Base-by-base conservation (phyloP, 2,797 vertebrate genomes). In the Geotrypetes seraphini region DNA sequence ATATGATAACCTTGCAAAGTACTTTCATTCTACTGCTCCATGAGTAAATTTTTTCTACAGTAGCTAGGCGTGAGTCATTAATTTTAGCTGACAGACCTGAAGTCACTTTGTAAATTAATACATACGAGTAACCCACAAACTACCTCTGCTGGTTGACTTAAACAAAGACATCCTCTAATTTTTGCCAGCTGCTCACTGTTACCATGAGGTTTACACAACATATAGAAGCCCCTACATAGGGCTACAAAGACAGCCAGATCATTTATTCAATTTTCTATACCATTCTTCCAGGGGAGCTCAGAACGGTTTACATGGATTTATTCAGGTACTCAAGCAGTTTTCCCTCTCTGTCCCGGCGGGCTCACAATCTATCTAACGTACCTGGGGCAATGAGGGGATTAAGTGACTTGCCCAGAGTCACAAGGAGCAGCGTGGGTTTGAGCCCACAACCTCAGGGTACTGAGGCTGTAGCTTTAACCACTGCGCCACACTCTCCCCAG, bases 11-110 rank as follows among this genome's bases (percentile, higher is more conserved):
- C 48, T 68, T 76, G 52, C 31, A 44, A 55, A 48, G 29, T 33
- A 43, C 29, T 51, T 62, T 59, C 47, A 32, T 60, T 21, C 47
- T 30, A 19, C 13, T 44, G 28, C 20, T 50, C 35, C 53, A 60
- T 25, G 54, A 27, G 39, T 23, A 24, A 62, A 46, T 55, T 40
- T 11, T 60, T 60, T 67, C 43, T n/a, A n/a, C n/a, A n/a, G n/a
- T 53, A 41, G 41, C 66, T 63, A 45, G 28, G 30, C 55, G 33
- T 3, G 25, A 65, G 27, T 39, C 55, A 60, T 70, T 72, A 56
- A 71, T 69, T 72, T 59, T 45, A 50, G 30, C 37, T 56, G 70
- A 64, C 60, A 69, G 63, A 69, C 50, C 54, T 68, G 54, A 66
- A 69, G 57, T 53, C 33, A 41, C 49, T 43, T 5, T 10, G 51